A percentile compares a stretch with the other conserved stretches of the same genome.
These are phyloP conservation scores for Melipona quadrifasciata DNA, from an alignment of 1,140 invertebrate genomes.

Conservation along the genomic window DNA sequence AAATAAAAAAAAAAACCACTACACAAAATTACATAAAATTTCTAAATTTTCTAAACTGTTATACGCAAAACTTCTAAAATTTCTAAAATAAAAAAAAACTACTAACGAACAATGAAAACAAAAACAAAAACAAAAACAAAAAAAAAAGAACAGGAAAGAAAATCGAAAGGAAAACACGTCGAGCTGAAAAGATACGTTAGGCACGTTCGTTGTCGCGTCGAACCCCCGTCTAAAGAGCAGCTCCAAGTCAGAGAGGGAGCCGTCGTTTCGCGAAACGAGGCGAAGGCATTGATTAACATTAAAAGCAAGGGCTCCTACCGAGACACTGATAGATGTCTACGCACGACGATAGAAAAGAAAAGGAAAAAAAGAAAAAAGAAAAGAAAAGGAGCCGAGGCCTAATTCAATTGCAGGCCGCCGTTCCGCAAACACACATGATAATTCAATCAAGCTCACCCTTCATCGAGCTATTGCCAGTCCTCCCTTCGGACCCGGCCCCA, in stretches of 20 bases:
- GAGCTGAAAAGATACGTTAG: too few species aligned
- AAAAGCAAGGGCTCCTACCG: slow-evolving; percentile 25
- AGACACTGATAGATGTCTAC: slow-evolving; percentile 74
- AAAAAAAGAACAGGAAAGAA: not conserved
- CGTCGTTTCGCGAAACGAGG: slow-evolving; percentile 7
- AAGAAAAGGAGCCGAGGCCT: slow-evolving; percentile 64
- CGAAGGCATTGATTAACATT: slow-evolving; percentile 41
- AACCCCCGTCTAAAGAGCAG: not conserved
- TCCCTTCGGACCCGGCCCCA: slow-evolving; percentile 26
- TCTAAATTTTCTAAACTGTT: too few species aligned
- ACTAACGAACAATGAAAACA: not conserved
- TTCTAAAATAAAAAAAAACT: too few species aligned
- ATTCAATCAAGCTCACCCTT: slow-evolving; percentile 78
- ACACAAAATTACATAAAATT: too few species aligned
- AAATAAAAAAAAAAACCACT: too few species aligned
- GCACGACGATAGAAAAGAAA: slow-evolving; percentile 60
- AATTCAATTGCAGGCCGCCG: slow-evolving; percentile 81
- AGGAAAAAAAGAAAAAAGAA: too few species aligned
- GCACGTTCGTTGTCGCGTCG: not conserved
- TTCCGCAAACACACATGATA: slow-evolving; percentile 82
- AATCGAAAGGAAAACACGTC: too few species aligned
- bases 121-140: not conserved
- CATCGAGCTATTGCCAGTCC: slow-evolving; percentile 59
- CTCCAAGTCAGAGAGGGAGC: not conserved
- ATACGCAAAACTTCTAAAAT: too few species aligned